Percentiles rank a stretch among this genome's conserved stretches.
These are phyloP conservation scores for Fistularia tabacaria DNA, from an alignment of 2,797 vertebrate genomes.

Conservation along the genomic window DNA sequence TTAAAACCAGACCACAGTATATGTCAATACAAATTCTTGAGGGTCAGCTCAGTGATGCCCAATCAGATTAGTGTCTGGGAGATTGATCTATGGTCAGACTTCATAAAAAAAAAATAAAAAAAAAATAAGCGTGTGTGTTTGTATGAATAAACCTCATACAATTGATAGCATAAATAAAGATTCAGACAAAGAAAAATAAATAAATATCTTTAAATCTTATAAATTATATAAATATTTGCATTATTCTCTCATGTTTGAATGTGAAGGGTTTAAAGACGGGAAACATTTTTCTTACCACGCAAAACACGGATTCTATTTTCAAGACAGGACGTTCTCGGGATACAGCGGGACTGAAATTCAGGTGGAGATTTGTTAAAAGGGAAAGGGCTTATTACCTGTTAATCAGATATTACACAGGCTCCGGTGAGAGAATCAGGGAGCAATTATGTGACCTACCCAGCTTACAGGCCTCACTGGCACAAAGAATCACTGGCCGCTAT, in stretches of 20 bases:
- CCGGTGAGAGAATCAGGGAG: conserved; percentile 59
- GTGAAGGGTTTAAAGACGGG: too few relatives aligned
- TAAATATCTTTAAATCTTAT: too few relatives aligned
- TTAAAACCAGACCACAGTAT: too few relatives aligned
- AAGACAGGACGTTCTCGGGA: background rate
- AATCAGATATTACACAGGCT: conserved; percentile 60
- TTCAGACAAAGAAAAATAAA: too few relatives aligned
- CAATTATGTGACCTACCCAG: conserved; percentile 59
- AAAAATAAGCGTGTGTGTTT: background rate
- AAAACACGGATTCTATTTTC: too few relatives aligned
- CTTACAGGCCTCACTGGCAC: conserved; percentile 44
- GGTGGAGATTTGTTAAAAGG: conserved; percentile 27
- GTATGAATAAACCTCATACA: too few relatives aligned
- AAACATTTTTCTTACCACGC: too few relatives aligned
- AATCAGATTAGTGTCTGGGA: background rate
- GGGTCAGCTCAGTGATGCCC: too few relatives aligned
- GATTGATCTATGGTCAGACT: background rate
- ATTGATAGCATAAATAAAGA: too few relatives aligned
- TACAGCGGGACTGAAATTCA: conserved; percentile 4
- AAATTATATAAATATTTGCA: too few relatives aligned
- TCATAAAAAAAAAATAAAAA: background rate
- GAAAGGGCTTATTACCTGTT: conserved; percentile 64
- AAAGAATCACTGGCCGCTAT: conserved; percentile 34
- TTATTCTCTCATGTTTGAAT: too few relatives aligned
- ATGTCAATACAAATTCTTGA: too few relatives aligned